Percentiles rank a stretch among this genome's conserved stretches.
Conservation (phyloP, 2,797 vertebrate genomes). For the Galago senegalensis region DNA sequence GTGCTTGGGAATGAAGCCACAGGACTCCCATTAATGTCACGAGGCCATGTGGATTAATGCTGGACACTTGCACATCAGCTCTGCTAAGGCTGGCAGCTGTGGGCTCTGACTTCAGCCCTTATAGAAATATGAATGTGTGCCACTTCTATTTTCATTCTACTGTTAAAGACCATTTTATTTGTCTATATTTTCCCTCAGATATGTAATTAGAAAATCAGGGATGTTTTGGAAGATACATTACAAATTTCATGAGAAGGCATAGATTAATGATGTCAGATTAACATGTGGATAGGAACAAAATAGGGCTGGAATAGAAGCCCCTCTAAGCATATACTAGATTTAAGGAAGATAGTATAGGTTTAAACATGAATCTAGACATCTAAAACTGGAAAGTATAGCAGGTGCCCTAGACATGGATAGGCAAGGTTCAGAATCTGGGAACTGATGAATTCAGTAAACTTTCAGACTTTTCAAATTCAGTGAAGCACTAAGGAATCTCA, state of each 20-base stretch:
- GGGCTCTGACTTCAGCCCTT: background rate
- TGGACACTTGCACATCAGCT: conserved; percentile 58
- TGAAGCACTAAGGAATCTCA: background rate
- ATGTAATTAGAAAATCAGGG: conserved; percentile 4
- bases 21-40: conserved; percentile 74
- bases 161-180: background rate
- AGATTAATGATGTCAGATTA: background rate
- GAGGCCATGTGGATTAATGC: conserved; percentile 65
- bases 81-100: background rate
- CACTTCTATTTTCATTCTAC: background rate
- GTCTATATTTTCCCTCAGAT: background rate
- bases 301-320: background rate
- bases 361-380: background rate
- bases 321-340: background rate
- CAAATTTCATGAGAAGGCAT: background rate
- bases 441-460: background rate
- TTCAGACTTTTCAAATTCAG: background rate
- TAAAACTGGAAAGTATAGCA: background rate
- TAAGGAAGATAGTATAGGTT: background rate
- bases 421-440: background rate
- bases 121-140: background rate
- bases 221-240: background rate
- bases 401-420: background rate
- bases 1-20: conserved; percentile 76
- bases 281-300: background rate